These are phyloP conservation scores for Pterostichus niger DNA, from an alignment of 2,888 invertebrate genomes.

Conservation along the genomic window DNA sequence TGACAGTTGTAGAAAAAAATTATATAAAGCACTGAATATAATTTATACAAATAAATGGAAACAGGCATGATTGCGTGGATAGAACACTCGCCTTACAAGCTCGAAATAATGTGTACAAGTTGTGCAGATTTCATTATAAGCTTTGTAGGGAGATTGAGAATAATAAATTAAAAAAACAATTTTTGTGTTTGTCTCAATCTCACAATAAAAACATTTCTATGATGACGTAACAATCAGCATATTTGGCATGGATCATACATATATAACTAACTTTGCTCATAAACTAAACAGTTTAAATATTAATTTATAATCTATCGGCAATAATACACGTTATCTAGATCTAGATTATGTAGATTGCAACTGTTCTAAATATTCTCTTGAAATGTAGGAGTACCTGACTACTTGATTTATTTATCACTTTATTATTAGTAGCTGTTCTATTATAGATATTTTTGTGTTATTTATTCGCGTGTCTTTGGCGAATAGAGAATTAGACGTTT, in stretches of 20 bases:
- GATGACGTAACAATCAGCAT: slow-evolving; percentile 1
- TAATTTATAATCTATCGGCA: slow-evolving; percentile 32
- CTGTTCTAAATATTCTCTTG: slow-evolving; percentile 53
- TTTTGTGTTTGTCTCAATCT: too few species aligned
- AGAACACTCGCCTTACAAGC: too few species aligned
- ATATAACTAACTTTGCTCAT: slow-evolving; percentile 36
- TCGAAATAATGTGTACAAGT: too few species aligned
- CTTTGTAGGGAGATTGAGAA: too few species aligned
- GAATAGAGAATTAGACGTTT: too few species aligned
- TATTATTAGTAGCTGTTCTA: not conserved
- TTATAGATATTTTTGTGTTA: not conserved
- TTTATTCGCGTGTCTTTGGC: not conserved
- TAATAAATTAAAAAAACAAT: too few species aligned
- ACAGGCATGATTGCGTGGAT: too few species aligned
- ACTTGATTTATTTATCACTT: slow-evolving; percentile 1
- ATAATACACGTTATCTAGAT: slow-evolving; percentile 53
- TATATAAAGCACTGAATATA: too few species aligned
- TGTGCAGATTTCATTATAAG: too few species aligned
- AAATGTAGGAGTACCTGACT: slow-evolving; percentile 56
- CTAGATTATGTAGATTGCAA: slow-evolving; percentile 56
- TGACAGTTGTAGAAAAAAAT: too few species aligned
- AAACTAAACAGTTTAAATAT: slow-evolving; percentile 13
- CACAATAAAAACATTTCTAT: not conserved
- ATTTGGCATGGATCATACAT: not conserved
- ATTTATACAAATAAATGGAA: too few species aligned